phyloP scores from a whole-genome alignment of 2,113 vertebrate species.

The Pterophyllum scalare region DNA sequence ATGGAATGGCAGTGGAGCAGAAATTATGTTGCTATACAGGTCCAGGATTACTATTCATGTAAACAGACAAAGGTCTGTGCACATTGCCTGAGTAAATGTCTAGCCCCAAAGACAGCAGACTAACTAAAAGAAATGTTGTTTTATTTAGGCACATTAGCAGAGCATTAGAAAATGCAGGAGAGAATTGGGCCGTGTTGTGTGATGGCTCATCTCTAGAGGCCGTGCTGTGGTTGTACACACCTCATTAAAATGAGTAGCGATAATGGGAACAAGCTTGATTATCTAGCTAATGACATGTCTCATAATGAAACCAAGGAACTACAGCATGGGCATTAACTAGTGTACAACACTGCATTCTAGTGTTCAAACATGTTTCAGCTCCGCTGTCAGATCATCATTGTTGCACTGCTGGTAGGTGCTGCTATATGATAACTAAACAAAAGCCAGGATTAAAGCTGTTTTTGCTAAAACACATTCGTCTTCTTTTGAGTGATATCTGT shows the following conservation, averaged over 20 bases:
- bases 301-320: constrained; percentile 52
- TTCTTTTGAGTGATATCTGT: neutral
- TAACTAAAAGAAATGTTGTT: constrained; percentile 20
- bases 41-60: constrained; percentile 10
- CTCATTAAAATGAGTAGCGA: constrained; percentile 70
- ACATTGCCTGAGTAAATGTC: neutral
- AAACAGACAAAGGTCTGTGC: neutral
- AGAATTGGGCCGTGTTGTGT: constrained; percentile 34
- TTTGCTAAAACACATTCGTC: neutral
- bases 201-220: constrained; percentile 62
- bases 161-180: constrained; percentile 21
- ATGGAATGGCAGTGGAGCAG: constrained; percentile 45
- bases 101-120: constrained; percentile 25
- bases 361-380: constrained; percentile 31
- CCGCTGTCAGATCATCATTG: constrained; percentile 9
- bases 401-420: neutral
- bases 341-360: neutral
- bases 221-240: constrained; percentile 49
- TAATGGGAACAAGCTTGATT: constrained; percentile 74
- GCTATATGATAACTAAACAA: constrained; percentile 11
- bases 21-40: constrained; percentile 6
- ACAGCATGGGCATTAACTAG: constrained; percentile 43
- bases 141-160: constrained; percentile 43
- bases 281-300: constrained; percentile 69
- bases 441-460: neutral